Evolutionary conservation across 2,113 vertebrate species (phyloP).

Genomic region (Eptesicus fuscus): DNA sequence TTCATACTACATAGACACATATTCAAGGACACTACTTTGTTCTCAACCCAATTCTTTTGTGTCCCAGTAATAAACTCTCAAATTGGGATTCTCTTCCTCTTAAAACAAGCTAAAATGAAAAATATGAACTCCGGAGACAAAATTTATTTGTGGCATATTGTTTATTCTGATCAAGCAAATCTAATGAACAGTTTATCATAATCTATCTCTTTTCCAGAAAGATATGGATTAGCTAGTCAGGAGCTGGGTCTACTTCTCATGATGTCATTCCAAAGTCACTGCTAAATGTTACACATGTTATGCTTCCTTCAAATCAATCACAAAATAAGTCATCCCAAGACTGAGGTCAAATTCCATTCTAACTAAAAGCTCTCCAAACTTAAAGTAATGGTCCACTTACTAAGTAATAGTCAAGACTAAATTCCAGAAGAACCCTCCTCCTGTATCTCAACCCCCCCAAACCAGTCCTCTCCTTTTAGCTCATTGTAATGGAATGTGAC

Average conservation of each 20-base stretch:
- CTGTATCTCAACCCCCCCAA: background rate
- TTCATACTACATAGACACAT: background rate
- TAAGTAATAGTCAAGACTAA: slow-evolving; percentile 55
- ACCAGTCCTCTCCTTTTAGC: slow-evolving; percentile 40
- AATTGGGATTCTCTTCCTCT: slow-evolving; percentile 25
- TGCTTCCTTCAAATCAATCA: slow-evolving; percentile 64
- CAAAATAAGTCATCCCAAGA: slow-evolving; percentile 57
- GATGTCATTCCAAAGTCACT: slow-evolving; percentile 62
- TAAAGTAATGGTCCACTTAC: slow-evolving; percentile 47
- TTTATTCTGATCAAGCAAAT: slow-evolving; percentile 46
- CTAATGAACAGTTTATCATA: slow-evolving; percentile 14
- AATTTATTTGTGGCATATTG: background rate
- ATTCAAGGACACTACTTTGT: slow-evolving; percentile 26
- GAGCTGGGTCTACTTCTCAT: slow-evolving; percentile 45
- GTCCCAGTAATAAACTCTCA: slow-evolving; percentile 28
- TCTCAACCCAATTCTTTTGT: background rate
- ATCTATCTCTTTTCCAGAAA: slow-evolving; percentile 47
- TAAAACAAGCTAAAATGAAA: slow-evolving; percentile 53
- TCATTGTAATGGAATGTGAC: slow-evolving; percentile 69
- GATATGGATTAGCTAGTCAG: background rate
- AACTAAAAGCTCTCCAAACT: slow-evolving; percentile 43
- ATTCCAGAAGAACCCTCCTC: slow-evolving; percentile 56
- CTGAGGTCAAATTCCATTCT: slow-evolving; percentile 67
- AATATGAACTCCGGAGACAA: background rate
- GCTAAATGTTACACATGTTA: slow-evolving; percentile 55